A percentile compares a stretch with the other conserved stretches of the same genome.
phyloP scores from a whole-genome alignment of 2,888 invertebrate species.

The Uropetala carovei region DNA sequence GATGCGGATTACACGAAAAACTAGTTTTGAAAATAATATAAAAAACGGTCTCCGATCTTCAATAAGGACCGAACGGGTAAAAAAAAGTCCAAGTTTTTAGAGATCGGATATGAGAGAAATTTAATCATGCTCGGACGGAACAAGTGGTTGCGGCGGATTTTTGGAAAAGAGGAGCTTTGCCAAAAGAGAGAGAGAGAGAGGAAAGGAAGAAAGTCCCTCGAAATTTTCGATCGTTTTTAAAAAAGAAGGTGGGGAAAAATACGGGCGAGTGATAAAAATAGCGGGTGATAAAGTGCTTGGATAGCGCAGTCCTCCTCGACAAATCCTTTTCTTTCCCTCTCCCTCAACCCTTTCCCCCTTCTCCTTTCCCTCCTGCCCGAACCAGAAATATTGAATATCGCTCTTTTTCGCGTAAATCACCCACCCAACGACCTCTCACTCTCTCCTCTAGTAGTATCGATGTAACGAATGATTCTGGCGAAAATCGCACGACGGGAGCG shows the following conservation, averaged over 20 bases:
- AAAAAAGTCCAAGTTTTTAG: background rate
- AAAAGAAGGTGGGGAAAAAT: too few relatives aligned
- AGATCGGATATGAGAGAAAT: background rate
- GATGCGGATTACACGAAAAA: background rate
- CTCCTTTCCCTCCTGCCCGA: background rate
- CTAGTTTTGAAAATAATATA: slow-evolving; percentile 7
- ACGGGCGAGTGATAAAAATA: too few relatives aligned
- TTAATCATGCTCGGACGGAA: background rate
- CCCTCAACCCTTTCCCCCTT: background rate
- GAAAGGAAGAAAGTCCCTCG: too few relatives aligned
- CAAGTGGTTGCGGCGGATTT: background rate
- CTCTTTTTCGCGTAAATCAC: too few relatives aligned
- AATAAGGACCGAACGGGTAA: background rate
- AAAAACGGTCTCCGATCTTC: background rate
- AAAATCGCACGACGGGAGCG: too few relatives aligned
- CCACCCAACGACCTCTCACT: too few relatives aligned
- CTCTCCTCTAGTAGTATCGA: too few relatives aligned
- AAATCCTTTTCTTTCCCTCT: background rate
- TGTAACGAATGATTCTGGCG: too few relatives aligned
- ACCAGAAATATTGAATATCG: too few relatives aligned
- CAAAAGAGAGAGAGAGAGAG: background rate
- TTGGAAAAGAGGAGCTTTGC: background rate
- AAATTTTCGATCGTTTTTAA: too few relatives aligned
- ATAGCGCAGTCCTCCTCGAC: too few relatives aligned
- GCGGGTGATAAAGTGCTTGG: too few relatives aligned